A percentile compares a stretch with the other conserved stretches of the same genome.
These are phyloP conservation scores for Lacanobia wlatinum DNA, from an alignment of 2,888 invertebrate species.

Conservation along the genomic window DNA sequence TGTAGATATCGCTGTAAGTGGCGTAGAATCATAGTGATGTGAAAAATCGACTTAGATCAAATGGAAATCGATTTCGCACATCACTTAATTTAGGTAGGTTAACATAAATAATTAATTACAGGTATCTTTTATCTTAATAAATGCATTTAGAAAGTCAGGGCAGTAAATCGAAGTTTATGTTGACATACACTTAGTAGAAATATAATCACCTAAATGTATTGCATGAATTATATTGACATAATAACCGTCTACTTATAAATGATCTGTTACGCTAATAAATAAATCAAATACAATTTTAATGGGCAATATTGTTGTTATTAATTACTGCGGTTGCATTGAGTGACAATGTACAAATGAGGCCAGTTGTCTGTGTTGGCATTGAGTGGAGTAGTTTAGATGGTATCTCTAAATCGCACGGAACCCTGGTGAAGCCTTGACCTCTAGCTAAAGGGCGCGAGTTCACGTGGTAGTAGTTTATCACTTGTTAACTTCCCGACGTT, in stretches of 20 bases:
- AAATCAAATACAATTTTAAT: slow-evolving; percentile 43
- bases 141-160: slow-evolving; percentile 38
- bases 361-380: slow-evolving; percentile 18
- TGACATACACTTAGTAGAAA: slow-evolving; percentile 24
- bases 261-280: slow-evolving; percentile 39
- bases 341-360: slow-evolving; percentile 28
- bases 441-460: slow-evolving; percentile 19
- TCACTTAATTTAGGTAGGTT: slow-evolving; percentile 32
- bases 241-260: slow-evolving; percentile 28
- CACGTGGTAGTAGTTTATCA: slow-evolving; percentile 9
- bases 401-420: slow-evolving; percentile 51
- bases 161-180: slow-evolving; percentile 10
- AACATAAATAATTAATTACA: background rate
- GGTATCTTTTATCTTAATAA: slow-evolving; percentile 22
- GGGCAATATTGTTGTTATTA: slow-evolving; percentile 24
- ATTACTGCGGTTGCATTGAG: slow-evolving; percentile 11
- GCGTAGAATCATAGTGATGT: slow-evolving; percentile 14
- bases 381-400: slow-evolving; percentile 35
- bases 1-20: slow-evolving; percentile 29
- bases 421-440: slow-evolving; percentile 30
- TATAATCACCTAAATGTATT: slow-evolving; percentile 33
- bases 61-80: slow-evolving; percentile 36
- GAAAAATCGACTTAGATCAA: slow-evolving; percentile 32
- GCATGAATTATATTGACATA: slow-evolving; percentile 19
- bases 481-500: background rate